Evolutionary conservation across 2,888 invertebrate species (phyloP).

Genomic region (Monochamus alternatus): DNA sequence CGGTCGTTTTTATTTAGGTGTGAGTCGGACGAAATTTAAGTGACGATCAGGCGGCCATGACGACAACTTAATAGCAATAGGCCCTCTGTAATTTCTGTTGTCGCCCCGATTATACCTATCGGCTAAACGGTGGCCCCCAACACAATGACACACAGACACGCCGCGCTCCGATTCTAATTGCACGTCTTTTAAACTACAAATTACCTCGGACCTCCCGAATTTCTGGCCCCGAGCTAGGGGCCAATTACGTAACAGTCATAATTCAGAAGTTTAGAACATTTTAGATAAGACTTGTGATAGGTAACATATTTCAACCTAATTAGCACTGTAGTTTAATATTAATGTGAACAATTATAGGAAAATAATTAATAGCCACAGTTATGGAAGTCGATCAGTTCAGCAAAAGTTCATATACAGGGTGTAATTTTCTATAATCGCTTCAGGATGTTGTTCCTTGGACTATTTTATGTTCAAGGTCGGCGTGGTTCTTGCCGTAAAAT

Average conservation of each 20-base stretch:
- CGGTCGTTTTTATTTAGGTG: constrained; percentile 58
- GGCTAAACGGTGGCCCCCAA: constrained; percentile 39
- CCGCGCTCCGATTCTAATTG: constrained; percentile 41
- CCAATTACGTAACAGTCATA: constrained; percentile 19
- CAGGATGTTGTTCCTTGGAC: no score
- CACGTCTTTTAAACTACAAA: constrained; percentile 41
- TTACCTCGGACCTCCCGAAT: constrained; percentile 31
- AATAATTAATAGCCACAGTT: no score
- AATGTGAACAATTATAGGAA: no score
- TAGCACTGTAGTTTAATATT: no score
- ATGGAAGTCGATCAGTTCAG: no score
- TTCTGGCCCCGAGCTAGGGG: constrained; percentile 1
- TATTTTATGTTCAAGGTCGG: no score
- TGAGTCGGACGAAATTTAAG: constrained; percentile 46
- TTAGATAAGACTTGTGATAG: not conserved
- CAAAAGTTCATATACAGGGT: no score
- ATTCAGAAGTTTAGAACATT: not conserved
- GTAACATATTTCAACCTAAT: no score
- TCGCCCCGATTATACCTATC: constrained; percentile 59
- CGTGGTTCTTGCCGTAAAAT: no score
- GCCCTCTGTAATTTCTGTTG: constrained; percentile 62
- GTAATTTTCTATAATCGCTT: no score
- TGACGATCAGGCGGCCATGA: constrained; percentile 58
- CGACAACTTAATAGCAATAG: constrained; percentile 63
- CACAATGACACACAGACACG: constrained; percentile 44